These are phyloP conservation scores for Argopecten irradians DNA, from an alignment of 1,140 invertebrate genomes.

Conservation along the genomic window DNA sequence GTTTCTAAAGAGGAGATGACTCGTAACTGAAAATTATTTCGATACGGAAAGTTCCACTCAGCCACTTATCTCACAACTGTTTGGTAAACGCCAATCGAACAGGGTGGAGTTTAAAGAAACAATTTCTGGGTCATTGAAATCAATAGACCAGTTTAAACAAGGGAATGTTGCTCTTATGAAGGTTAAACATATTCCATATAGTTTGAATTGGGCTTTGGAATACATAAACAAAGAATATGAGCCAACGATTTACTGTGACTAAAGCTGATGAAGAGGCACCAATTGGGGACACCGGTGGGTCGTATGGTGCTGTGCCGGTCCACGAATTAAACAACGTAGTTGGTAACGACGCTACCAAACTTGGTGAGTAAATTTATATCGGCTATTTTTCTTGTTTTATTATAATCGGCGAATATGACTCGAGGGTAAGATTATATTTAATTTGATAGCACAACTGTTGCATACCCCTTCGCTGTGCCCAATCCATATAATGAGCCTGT, in stretches of 20 bases:
- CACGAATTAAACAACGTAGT: constrained; percentile 22
- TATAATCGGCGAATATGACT: too few relatives aligned
- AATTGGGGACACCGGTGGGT: constrained; percentile 41
- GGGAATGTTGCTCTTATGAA: neutral
- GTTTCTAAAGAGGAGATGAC: neutral
- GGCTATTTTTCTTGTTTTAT: too few relatives aligned
- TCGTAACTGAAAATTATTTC: neutral
- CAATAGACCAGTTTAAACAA: neutral
- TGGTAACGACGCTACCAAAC: neutral
- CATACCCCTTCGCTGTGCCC: neutral
- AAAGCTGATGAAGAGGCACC: constrained; percentile 44
- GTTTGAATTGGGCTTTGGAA: neutral
- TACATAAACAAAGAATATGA: neutral
- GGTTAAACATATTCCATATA: neutral
- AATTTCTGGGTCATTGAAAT: neutral
- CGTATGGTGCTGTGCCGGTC: constrained; percentile 44
- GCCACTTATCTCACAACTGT: neutral
- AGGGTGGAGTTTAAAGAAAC: neutral
- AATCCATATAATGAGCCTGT: too few relatives aligned
- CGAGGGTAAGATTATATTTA: too few relatives aligned
- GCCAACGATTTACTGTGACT: constrained; percentile 47
- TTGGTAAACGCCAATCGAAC: neutral
- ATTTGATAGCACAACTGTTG: neutral
- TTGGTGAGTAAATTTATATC: neutral
- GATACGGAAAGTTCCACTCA: neutral